These are phyloP conservation scores for Paratrypauchen microcephalus DNA, from an alignment of 2,797 vertebrate genomes.

Conservation along the genomic window DNA sequence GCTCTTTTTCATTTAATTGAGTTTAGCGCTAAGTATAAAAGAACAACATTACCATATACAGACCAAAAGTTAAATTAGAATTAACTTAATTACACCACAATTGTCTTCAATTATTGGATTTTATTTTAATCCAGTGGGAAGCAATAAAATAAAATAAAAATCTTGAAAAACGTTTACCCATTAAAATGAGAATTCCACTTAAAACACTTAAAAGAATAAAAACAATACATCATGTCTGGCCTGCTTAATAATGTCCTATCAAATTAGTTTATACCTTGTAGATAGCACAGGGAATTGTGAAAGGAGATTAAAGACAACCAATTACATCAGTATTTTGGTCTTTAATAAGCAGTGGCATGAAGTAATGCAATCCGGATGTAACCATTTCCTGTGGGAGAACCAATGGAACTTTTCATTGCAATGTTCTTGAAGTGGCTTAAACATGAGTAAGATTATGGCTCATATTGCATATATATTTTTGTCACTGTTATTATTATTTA, in stretches of 20 bases:
- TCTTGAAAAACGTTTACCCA: slow-evolving; percentile 27
- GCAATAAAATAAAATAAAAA: slow-evolving; percentile 24
- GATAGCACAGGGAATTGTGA: slow-evolving; percentile 19
- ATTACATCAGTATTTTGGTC: slow-evolving; percentile 19
- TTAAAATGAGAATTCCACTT: slow-evolving; percentile 30
- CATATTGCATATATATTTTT: not conserved
- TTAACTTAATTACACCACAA: slow-evolving; percentile 64
- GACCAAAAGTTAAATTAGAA: slow-evolving; percentile 65
- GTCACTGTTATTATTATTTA: not conserved
- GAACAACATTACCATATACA: slow-evolving; percentile 62
- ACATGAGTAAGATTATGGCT: slow-evolving; percentile 5
- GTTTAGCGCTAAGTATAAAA: slow-evolving; percentile 50
- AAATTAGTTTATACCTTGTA: slow-evolving; percentile 17
- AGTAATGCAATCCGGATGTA: slow-evolving; percentile 28
- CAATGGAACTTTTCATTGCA: slow-evolving; percentile 22
- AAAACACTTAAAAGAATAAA: slow-evolving; percentile 8
- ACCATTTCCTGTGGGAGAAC: slow-evolving; percentile 24
- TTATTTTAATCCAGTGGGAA: slow-evolving; percentile 48
- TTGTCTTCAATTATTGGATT: slow-evolving; percentile 70
- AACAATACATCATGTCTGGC: slow-evolving; percentile 7
- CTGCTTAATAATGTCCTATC: slow-evolving; percentile 12
- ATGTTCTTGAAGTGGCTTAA: slow-evolving; percentile 19
- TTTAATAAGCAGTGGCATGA: slow-evolving; percentile 39
- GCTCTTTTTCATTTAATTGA: slow-evolving; percentile 51
- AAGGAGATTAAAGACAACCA: slow-evolving; percentile 21